These are phyloP conservation scores for Cataglyphis altisquamis DNA, from an alignment of 2,888 invertebrate genomes.

Conservation along the genomic window DNA sequence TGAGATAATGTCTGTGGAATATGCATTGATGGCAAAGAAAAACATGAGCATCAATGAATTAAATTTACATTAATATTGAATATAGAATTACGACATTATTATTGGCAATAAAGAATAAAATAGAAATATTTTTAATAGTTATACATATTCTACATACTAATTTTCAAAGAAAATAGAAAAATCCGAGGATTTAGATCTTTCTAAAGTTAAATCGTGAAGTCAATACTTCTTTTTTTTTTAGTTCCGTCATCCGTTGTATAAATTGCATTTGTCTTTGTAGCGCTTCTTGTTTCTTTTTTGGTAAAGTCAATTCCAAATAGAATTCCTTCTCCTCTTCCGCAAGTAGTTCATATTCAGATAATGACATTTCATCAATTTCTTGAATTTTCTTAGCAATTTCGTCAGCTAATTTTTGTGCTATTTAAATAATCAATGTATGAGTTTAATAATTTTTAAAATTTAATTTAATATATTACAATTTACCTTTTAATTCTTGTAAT, in stretches of 20 bases:
- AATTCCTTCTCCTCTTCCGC: conserved; percentile 74
- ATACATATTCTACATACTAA: background rate
- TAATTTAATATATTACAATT: background rate
- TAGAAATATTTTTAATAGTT: background rate
- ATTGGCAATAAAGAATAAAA: background rate
- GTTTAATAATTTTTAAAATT: background rate
- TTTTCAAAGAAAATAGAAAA: conserved; percentile 26
- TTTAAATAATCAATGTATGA: background rate
- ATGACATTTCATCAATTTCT: conserved; percentile 77
- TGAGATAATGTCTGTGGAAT: background rate
- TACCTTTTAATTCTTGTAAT: conserved; percentile 54
- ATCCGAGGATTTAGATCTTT: background rate
- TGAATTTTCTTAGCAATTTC: conserved; percentile 48
- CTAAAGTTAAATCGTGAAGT: background rate
- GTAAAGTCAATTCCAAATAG: conserved; percentile 71
- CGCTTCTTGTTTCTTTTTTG: conserved; percentile 68
- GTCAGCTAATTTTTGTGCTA: conserved; percentile 47
- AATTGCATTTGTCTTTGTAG: conserved; percentile 65
- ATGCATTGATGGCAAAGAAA: background rate
- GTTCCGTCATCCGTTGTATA: conserved; percentile 59
- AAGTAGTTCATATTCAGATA: conserved; percentile 75
- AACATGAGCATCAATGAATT: background rate
- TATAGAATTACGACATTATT: background rate
- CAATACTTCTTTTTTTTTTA: conserved; percentile 51
- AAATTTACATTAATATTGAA: conserved; percentile 6